Percentiles rank a stretch among this genome's conserved stretches.
Conservation (phyloP, 2,888 invertebrate species). For the Hetaerina titia region DNA sequence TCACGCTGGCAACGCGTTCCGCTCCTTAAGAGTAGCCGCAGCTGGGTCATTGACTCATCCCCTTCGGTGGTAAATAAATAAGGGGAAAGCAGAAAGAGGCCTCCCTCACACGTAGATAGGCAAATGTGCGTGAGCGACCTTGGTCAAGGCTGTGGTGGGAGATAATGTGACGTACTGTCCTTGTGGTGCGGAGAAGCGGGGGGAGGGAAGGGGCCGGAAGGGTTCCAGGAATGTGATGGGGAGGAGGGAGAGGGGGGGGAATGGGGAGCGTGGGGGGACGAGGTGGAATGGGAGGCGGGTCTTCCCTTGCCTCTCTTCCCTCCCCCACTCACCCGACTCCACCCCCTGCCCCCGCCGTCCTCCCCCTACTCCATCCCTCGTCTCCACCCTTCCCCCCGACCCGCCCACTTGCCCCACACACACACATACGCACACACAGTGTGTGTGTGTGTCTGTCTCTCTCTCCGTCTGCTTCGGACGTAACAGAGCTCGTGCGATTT, state of each 20-base stretch:
- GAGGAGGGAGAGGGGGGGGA: background rate
- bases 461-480: background rate
- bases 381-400: constrained; percentile 15
- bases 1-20: background rate
- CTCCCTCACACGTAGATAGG: constrained; percentile 63
- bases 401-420: background rate
- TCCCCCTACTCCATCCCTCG: background rate
- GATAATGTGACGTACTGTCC: constrained; percentile 65
- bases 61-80: constrained; percentile 64
- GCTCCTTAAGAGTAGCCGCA: background rate
- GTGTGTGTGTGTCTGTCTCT: background rate
- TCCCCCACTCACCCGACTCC: background rate
- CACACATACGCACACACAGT: too few species aligned
- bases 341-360: background rate
- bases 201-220: constrained; percentile 45
- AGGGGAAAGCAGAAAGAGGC: constrained; percentile 59
- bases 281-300: background rate
- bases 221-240: constrained; percentile 59
- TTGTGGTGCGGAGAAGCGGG: constrained; percentile 25
- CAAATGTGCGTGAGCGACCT: constrained; percentile 65
- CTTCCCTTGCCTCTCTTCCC: background rate
- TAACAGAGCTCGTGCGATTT: background rate
- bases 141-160: constrained; percentile 67
- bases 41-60: constrained; percentile 59
- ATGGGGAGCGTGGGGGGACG: background rate